Evolutionary conservation across 2,797 vertebrate species (phyloP).

Genomic region (Sebastolobus alascanus): DNA sequence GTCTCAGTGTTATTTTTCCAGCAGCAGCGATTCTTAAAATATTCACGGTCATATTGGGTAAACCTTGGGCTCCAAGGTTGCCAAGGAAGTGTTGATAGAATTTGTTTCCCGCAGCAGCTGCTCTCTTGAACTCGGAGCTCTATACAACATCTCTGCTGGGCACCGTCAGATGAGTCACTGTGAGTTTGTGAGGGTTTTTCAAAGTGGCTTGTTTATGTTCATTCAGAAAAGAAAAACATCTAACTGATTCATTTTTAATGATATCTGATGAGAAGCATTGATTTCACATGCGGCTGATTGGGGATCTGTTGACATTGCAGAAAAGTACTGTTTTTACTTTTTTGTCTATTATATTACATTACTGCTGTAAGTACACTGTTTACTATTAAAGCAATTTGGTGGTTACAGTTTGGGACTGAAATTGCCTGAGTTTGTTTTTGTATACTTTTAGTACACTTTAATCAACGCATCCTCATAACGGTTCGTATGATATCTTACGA

Average conservation of each 20-base stretch:
- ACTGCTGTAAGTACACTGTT: background rate
- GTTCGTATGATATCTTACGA: too few species aligned
- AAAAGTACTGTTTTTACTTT: background rate
- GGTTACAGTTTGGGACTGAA: background rate
- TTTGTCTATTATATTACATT: background rate
- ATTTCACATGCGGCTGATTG: constrained; percentile 23
- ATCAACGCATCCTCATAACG: too few species aligned
- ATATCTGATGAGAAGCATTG: constrained; percentile 7
- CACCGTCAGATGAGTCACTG: constrained; percentile 37
- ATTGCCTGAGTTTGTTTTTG: background rate
- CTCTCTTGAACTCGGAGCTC: constrained; percentile 48
- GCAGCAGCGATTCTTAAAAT: constrained; percentile 60
- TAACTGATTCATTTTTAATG: constrained; percentile 39
- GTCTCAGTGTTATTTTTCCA: constrained; percentile 49
- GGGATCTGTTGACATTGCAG: background rate
- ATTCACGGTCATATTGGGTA: constrained; percentile 67
- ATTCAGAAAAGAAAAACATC: constrained; percentile 47
- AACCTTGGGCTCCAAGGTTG: constrained; percentile 60
- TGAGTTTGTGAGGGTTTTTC: constrained; percentile 6
- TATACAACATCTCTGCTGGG: constrained; percentile 52
- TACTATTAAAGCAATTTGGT: background rate
- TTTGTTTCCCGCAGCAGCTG: constrained; percentile 72
- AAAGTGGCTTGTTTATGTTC: constrained; percentile 38
- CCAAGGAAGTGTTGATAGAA: constrained; percentile 71
- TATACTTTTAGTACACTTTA: background rate